Evolutionary conservation across 2,113 vertebrate genomes (phyloP).

Genomic region (Crypturellus undulatus): DNA sequence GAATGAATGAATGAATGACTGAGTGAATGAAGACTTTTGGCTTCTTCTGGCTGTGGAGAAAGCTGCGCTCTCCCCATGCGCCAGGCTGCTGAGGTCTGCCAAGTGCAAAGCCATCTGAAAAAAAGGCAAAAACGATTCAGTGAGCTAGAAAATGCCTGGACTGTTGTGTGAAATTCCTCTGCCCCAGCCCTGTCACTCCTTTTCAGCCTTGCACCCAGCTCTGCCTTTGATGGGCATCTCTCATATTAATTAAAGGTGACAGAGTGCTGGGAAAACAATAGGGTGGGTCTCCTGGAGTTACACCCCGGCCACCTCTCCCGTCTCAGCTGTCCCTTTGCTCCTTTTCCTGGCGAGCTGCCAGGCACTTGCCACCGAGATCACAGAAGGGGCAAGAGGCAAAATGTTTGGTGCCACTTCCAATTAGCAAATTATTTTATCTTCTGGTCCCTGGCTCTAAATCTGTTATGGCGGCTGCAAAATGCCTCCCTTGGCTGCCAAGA

Average conservation of each 20-base stretch:
- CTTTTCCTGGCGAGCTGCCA: slow-evolving; percentile 40
- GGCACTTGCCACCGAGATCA: slow-evolving; percentile 57
- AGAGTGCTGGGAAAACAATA: background rate
- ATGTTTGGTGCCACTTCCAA: slow-evolving; percentile 78
- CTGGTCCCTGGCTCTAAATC: slow-evolving; percentile 32
- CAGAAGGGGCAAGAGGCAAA: slow-evolving; percentile 75
- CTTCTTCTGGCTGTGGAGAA: slow-evolving; percentile 28
- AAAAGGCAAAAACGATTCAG: slow-evolving; percentile 32
- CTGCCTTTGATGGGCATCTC: slow-evolving; percentile 52
- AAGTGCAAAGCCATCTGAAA: slow-evolving; percentile 46
- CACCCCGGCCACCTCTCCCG: background rate
- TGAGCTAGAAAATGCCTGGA: slow-evolving; percentile 71
- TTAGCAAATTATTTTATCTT: slow-evolving; percentile 77
- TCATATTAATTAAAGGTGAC: slow-evolving; percentile 42
- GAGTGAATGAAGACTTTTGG: slow-evolving; percentile 36
- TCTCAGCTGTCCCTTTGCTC: background rate
- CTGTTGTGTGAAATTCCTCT: slow-evolving; percentile 69
- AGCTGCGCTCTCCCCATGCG: background rate
- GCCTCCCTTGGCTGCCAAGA: slow-evolving; percentile 43
- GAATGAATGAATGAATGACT: background rate
- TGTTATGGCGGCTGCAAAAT: slow-evolving; percentile 47
- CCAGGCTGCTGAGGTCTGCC: slow-evolving; percentile 53
- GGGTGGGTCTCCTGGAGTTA: background rate
- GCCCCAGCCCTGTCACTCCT: slow-evolving; percentile 66
- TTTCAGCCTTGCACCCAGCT: slow-evolving; percentile 40